These are phyloP conservation scores for Drosophila mojavensis DNA, from an alignment of 1,140 invertebrate genomes.

Conservation along the genomic window DNA sequence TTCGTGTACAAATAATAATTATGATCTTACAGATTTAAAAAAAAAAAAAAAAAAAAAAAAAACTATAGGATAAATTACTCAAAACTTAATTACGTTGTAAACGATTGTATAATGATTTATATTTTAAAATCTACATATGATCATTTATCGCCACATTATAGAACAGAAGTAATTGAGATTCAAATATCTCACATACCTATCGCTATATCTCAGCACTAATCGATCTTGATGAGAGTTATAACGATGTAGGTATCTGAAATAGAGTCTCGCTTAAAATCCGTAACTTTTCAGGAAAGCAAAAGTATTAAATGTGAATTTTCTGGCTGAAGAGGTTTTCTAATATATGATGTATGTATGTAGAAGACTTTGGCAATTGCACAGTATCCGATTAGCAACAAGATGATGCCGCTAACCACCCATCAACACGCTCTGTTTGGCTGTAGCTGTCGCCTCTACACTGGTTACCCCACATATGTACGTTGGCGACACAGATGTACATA, in stretches of 20 bases:
- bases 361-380: conserved; percentile 1
- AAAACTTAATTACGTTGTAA: too few relatives aligned
- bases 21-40: too few relatives aligned
- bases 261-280: conserved; percentile 29
- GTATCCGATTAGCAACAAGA: conserved; percentile 1
- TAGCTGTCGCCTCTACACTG: conserved; percentile 10
- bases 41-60: too few relatives aligned
- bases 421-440: conserved; percentile 11
- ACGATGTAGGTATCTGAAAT: conserved; percentile 16
- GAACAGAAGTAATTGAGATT: too few relatives aligned
- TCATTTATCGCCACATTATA: too few relatives aligned
- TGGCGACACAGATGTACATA: neutral
- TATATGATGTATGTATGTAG: too few relatives aligned
- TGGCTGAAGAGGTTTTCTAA: neutral
- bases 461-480: neutral
- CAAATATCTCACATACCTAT: too few relatives aligned
- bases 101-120: too few relatives aligned
- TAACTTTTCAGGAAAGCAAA: neutral
- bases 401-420: neutral
- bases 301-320: neutral
- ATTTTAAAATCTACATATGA: too few relatives aligned
- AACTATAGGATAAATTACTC: too few relatives aligned
- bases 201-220: too few relatives aligned
- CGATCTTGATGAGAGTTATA: neutral
- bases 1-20: too few relatives aligned